Evolutionary conservation across 2,888 invertebrate species (phyloP), one percentile per base, ranked within the genome.

Genomic region (Odiellus spinosus): DNA sequence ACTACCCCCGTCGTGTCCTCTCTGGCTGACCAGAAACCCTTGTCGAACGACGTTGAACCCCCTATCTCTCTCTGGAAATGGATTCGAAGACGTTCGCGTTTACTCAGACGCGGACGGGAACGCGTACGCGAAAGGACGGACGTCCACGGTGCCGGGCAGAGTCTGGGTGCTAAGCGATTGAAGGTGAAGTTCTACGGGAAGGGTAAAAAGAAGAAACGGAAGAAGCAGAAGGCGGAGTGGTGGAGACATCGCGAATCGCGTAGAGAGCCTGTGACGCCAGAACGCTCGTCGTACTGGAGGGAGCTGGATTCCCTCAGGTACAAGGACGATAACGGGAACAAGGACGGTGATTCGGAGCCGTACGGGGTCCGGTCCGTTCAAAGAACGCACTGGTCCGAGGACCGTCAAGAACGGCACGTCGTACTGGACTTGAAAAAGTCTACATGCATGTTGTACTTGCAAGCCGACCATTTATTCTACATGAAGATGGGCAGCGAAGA

Each of bases 401-500:
- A 54, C 39, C 36, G 48, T 34, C 47, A 49, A 8, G 53, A 58
- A 35, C 39, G 53, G n/a, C 54, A 55, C 40, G 41, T 59, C 8
- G 53, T 51, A 5, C 48, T 51, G 10, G 51, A 54, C 41, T 53
- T 54, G 12, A 59, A 50, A 44, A 53, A 90, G 66, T 88, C 85
- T 35, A 90, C 91, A 0, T 95, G 95, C 63, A 83, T 90, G 75
- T 73, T 95, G 48, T 93, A 90, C 66, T 73, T 98, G 60, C 91
- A 95, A 68, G 93, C 96, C 3, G 73, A 73, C 55, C 93, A 95
- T 67, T 81, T 90, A 68, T 87, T 98, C 68, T 96, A 83, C 69
- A 81, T 88, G 63, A 80, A 88, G 68, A 87, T 93, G 69, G 87
- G 86, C 47, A 82, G 85, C 3, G 87, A 88, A 60, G 90, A 91